Percentiles rank a stretch among this genome's conserved stretches.
Conservation (phyloP, 2,113 vertebrate species). For the Sorex araneus region DNA sequence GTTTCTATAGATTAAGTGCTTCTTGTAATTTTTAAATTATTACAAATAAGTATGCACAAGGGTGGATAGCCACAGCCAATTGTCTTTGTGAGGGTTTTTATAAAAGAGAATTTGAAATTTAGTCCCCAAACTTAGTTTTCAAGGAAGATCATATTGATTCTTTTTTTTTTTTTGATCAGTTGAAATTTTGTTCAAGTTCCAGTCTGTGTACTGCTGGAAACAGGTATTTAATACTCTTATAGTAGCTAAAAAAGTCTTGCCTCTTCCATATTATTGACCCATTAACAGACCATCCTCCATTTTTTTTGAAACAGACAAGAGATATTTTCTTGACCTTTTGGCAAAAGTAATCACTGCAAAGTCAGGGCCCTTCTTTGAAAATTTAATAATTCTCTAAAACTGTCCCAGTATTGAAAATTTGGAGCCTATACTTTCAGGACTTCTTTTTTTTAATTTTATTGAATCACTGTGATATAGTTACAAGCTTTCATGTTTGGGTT, state of each 20-base stretch:
- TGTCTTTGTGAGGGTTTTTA: not conserved
- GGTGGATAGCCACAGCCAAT: not conserved
- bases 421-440: constrained; percentile 46
- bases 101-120: constrained; percentile 1
- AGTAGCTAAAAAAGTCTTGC: not conserved
- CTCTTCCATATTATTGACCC: not conserved
- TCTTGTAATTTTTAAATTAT: constrained; percentile 29
- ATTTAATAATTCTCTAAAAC: not conserved
- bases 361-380: too few species aligned
- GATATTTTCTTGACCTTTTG: constrained; percentile 29
- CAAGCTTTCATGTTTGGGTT: too few species aligned
- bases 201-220: not conserved
- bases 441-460: too few species aligned
- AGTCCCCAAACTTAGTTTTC: not conserved
- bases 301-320: constrained; percentile 8
- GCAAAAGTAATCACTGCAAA: too few species aligned
- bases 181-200: constrained; percentile 27
- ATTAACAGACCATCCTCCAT: not conserved
- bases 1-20: not conserved
- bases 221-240: not conserved
- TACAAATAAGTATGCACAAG: not conserved
- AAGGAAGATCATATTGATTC: not conserved
- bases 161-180: constrained; percentile 14
- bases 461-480: too few species aligned
- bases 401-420: constrained; percentile 40